Evolutionary conservation across 2,888 invertebrate genomes (phyloP).

Genomic region (Noctua fimbriata): DNA sequence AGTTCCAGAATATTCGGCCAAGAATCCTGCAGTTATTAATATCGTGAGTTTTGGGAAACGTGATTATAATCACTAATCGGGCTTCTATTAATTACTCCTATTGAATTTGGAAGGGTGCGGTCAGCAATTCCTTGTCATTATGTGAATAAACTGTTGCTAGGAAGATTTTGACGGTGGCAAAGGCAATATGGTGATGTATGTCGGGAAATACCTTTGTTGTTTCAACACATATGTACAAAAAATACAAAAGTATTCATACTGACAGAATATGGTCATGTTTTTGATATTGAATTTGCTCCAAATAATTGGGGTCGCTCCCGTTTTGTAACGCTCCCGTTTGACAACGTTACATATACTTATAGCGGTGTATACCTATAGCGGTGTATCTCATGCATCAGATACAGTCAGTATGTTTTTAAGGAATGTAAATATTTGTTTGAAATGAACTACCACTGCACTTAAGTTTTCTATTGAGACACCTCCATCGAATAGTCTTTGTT

Average conservation of each 20-base stretch:
- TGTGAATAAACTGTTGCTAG: conserved; percentile 2
- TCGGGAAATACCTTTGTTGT: neutral
- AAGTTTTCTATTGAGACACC: too few relatives aligned
- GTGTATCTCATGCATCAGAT: too few relatives aligned
- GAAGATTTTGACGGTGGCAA: neutral
- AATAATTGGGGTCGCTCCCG: too few relatives aligned
- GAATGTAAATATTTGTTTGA: too few relatives aligned
- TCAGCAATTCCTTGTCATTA: neutral
- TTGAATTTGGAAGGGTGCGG: conserved; percentile 11
- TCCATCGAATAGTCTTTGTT: too few relatives aligned
- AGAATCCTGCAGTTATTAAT: neutral
- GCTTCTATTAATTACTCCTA: conserved; percentile 16
- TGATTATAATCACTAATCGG: conserved; percentile 18
- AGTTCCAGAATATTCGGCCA: neutral
- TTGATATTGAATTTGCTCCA: neutral
- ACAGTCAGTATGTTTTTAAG: too few relatives aligned
- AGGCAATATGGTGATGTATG: neutral
- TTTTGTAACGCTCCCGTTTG: too few relatives aligned
- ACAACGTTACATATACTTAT: too few relatives aligned
- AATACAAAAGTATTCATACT: neutral
- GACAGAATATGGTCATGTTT: neutral
- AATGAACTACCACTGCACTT: too few relatives aligned
- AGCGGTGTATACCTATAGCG: too few relatives aligned
- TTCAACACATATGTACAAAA: neutral
- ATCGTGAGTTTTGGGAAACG: conserved; percentile 7